Evolutionary conservation across 2,113 vertebrate species (phyloP).

Genomic region (Dunckerocampus dactyliophorus): DNA sequence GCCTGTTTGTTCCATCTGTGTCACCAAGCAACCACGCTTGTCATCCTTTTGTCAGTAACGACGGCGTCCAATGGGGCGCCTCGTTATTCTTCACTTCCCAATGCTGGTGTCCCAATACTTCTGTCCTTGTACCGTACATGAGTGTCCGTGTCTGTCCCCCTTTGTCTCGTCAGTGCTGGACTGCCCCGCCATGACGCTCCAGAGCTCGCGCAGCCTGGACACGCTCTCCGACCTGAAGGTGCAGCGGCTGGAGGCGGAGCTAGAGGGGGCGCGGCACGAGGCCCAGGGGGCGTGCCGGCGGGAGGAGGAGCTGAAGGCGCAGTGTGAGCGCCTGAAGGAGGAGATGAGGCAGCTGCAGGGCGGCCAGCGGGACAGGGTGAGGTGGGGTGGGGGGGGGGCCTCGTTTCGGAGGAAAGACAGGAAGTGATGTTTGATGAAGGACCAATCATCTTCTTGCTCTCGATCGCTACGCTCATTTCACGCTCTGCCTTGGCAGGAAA

Average conservation of each 20-base stretch:
- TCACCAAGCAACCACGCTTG: neutral
- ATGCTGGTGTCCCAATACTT: neutral
- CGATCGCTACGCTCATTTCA: slow-evolving; percentile 42
- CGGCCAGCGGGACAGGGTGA: slow-evolving; percentile 83
- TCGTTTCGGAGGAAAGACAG: no score
- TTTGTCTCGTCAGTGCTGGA: slow-evolving; percentile 71
- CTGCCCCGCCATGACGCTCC: slow-evolving; percentile 76
- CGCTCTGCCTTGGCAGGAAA: slow-evolving; percentile 76
- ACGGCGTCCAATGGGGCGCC: no score
- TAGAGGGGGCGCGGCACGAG: slow-evolving; percentile 85
- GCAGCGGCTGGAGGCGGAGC: slow-evolving; percentile 82
- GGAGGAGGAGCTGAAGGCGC: slow-evolving; percentile 85
- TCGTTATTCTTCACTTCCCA: no score
- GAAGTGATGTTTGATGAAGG: neutral
- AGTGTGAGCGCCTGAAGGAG: slow-evolving; percentile 84
- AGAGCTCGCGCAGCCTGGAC: slow-evolving; percentile 79
- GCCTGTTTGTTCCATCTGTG: neutral
- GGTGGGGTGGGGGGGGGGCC: slow-evolving; percentile 4
- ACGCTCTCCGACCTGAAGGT: slow-evolving; percentile 78
- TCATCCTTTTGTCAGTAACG: neutral
- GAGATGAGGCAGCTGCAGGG: slow-evolving; percentile 87
- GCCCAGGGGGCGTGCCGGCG: slow-evolving; percentile 85
- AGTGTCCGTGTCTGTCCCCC: neutral
- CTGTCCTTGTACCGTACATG: neutral
- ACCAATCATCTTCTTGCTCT: neutral